Evolutionary conservation across 1,140 invertebrate genomes (phyloP).

Genomic region (Tetramorium alpestre): DNA sequence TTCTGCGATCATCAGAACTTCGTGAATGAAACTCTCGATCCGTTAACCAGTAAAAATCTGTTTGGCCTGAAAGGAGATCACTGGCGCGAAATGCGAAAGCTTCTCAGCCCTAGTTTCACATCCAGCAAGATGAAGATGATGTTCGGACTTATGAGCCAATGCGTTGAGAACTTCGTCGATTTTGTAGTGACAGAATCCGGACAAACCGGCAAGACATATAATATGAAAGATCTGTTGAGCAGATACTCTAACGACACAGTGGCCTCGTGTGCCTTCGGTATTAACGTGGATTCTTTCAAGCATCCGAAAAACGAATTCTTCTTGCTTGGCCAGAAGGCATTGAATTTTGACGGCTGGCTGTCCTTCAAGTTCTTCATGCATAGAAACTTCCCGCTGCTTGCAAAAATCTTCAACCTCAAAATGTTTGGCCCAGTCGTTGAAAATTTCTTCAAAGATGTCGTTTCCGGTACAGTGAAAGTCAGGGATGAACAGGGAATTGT

Average conservation of each 20-base stretch:
- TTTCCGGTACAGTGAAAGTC: no score
- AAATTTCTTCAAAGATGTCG: no score
- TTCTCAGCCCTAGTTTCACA: conserved; percentile 54
- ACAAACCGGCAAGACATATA: not conserved
- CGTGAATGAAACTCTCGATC: no score
- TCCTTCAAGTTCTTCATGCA: no score
- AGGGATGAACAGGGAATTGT: no score
- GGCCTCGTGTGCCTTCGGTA: conserved; percentile 54
- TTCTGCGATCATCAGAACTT: no score
- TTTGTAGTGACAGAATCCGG: not conserved
- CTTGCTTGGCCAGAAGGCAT: not conserved
- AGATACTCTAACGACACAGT: conserved; percentile 46
- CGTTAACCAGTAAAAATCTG: no score
- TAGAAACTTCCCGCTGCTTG: no score
- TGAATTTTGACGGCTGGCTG: not conserved
- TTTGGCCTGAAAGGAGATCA: no score
- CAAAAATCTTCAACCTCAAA: no score
- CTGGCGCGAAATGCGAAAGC: not conserved
- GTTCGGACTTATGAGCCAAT: conserved; percentile 43
- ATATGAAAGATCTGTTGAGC: conserved; percentile 22
- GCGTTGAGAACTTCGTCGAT: conserved; percentile 8
- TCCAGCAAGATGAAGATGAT: conserved; percentile 61
- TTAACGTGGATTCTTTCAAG: conserved; percentile 44
- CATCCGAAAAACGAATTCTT: conserved; percentile 57
- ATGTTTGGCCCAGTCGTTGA: no score